Percentiles rank a stretch among this genome's conserved stretches.
Conservation (phyloP, 2,113 vertebrate genomes). For the Thamnophis sirtalis region DNA sequence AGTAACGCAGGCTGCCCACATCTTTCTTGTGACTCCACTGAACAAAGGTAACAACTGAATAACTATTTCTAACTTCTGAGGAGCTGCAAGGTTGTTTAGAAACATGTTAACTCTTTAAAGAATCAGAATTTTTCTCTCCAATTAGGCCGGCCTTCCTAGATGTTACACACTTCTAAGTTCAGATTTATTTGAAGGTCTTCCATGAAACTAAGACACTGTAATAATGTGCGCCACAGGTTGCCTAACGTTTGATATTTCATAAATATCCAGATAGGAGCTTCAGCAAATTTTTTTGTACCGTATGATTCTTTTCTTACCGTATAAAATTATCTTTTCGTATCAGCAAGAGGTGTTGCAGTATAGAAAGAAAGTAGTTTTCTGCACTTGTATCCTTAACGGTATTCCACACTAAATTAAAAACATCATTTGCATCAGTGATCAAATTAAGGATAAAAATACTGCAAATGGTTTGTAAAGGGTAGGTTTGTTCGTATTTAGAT, state of each 20-base stretch:
- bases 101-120: not conserved
- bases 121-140: not conserved
- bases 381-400: conserved; percentile 86
- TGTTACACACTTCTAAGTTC: not conserved
- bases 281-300: conserved; percentile 3
- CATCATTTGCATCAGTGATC: conserved; percentile 86
- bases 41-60: not conserved
- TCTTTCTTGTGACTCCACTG: not conserved
- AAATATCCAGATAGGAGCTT: not conserved
- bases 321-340: conserved; percentile 91
- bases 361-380: conserved; percentile 89
- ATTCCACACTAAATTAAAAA: conserved; percentile 85
- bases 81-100: not conserved
- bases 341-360: conserved; percentile 93
- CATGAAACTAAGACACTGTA: not conserved
- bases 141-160: not conserved
- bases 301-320: conserved; percentile 72
- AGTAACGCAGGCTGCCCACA: not conserved
- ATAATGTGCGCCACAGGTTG: not conserved
- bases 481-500: not conserved
- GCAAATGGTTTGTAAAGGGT: not conserved
- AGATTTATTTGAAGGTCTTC: not conserved
- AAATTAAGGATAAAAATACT: conserved; percentile 74
- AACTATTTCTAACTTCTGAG: not conserved
- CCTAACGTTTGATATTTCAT: not conserved